Conservation (phyloP, 2,113 vertebrate species). For the Osmerus eperlanus region DNA sequence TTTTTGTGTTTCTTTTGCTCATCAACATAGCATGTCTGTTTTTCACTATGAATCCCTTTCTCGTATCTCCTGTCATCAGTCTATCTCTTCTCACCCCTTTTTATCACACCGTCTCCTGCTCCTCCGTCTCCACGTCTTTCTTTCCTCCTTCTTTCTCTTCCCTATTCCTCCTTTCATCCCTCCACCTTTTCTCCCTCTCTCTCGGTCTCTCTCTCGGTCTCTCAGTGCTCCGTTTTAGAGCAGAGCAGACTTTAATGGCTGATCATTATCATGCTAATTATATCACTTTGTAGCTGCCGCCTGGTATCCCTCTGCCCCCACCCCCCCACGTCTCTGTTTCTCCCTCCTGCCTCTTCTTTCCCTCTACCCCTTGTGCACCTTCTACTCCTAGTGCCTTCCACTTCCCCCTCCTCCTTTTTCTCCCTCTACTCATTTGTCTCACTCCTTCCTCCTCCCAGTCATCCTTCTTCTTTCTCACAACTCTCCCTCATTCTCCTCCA, state of each 20-base stretch:
- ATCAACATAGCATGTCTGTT: not conserved
- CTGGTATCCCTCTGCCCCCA: constrained; percentile 63
- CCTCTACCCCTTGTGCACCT: not conserved
- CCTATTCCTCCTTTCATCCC: constrained; percentile 40
- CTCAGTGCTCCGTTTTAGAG: too few species aligned
- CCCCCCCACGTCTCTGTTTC: constrained; percentile 5
- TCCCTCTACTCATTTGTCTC: constrained; percentile 1
- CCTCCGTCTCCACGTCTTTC: not conserved
- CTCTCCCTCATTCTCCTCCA: not conserved
- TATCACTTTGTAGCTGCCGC: constrained; percentile 77
- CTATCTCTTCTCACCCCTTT: constrained; percentile 30
- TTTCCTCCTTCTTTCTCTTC: constrained; percentile 3
- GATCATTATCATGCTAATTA: constrained; percentile 78
- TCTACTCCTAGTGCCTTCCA: not conserved
- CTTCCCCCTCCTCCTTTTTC: constrained; percentile 4
- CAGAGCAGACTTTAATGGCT: too few species aligned
- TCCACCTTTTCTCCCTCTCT: constrained; percentile 19
- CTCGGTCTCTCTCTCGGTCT: not conserved
- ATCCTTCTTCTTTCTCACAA: not conserved
- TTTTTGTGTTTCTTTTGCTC: not conserved
- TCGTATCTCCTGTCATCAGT: not conserved
- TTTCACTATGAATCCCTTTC: not conserved
- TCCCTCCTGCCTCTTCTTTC: too few species aligned
- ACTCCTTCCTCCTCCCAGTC: not conserved
- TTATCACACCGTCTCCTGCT: not conserved